Base-by-base conservation (phyloP, 1,140 invertebrate species). In the Apis dorsata region DNA sequence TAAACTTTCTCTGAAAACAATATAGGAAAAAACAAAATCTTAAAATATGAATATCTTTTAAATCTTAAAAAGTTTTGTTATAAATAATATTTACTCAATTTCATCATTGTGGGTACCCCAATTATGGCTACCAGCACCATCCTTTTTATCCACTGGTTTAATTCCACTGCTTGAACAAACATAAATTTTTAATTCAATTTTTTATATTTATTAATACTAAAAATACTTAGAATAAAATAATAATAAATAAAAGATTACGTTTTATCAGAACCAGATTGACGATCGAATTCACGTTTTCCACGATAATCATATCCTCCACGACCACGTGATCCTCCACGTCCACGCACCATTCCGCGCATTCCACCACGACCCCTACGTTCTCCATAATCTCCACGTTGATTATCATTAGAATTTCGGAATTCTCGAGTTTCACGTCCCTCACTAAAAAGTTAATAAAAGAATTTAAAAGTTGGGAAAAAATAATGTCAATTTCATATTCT, bases 21-120 rank as follows among this genome's bases (percentile, higher is more conserved):
- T 74, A 24, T 19, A 21, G 5, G 13, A 11, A 69, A 65, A 44
- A 55, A 24, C 34, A 76, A 55, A n/a, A 9, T 0, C 17, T 65
- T 21, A 15, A n/a, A 19, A 49, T 4, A 0, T 24, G 1, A 62
- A 34, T 77, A 34, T 21, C 53, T 24, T 2, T 12, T 17, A 24
- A 24, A 57, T n/a, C 28, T 44, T 19, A n/a, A 51, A 62, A 34
- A 15, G 2, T 13, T 28, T 5, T 55, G 1, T 62, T 24, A n/a
- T 8, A 34, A 55, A 17, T 12, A 17, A 66, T 71, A 94, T 95
- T 95, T 94, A 96, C 94, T 97, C 97, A 87, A 98, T 96, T 89
- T 98, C 97, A 94, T 99, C 98, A 92, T 97, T 98, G 88, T 98
- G 96, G 71, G 97, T 98, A 89, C 98, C 98, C 98, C 98, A 99